These are phyloP conservation scores for Apamea crenata DNA, from an alignment of 2,888 invertebrate species.

Conservation along the genomic window DNA sequence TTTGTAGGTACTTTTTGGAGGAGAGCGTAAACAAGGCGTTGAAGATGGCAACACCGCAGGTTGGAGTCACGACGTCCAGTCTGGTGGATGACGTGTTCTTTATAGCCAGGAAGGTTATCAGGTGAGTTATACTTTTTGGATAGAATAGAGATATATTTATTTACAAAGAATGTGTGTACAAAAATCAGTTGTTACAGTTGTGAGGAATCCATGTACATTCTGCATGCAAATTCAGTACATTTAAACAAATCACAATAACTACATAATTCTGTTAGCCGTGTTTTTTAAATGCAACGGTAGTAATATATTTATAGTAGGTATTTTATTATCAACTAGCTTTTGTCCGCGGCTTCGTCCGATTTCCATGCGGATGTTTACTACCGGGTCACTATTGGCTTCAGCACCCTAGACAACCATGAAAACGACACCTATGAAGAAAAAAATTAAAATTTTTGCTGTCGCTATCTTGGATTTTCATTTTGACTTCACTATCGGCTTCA, in stretches of 20 bases:
- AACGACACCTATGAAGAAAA: no score
- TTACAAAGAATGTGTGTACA: background rate
- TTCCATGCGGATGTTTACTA: background rate
- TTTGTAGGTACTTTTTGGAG: slow-evolving; percentile 95
- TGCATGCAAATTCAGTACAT: background rate
- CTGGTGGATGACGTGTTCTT: slow-evolving; percentile 99
- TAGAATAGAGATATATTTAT: background rate
- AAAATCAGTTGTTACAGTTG: background rate
- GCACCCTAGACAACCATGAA: no score
- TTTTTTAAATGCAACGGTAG: background rate
- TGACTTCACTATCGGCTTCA: no score
- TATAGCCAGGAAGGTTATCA: slow-evolving; percentile 98
- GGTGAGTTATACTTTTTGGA: slow-evolving; percentile 80
- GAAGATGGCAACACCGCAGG: slow-evolving; percentile 93
- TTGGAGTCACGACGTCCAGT: slow-evolving; percentile 95
- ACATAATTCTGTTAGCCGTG: background rate
- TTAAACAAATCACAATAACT: background rate
- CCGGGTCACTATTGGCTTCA: background rate
- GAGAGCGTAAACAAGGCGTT: slow-evolving; percentile 98
- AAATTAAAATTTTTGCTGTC: no score
- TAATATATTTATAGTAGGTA: background rate
- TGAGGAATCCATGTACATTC: background rate
- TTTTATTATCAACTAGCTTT: background rate
- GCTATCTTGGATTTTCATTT: no score
- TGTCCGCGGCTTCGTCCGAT: no score